These are phyloP conservation scores for Lottia gigantea DNA, from an alignment of 2,888 invertebrate species.

Conservation along the genomic window DNA sequence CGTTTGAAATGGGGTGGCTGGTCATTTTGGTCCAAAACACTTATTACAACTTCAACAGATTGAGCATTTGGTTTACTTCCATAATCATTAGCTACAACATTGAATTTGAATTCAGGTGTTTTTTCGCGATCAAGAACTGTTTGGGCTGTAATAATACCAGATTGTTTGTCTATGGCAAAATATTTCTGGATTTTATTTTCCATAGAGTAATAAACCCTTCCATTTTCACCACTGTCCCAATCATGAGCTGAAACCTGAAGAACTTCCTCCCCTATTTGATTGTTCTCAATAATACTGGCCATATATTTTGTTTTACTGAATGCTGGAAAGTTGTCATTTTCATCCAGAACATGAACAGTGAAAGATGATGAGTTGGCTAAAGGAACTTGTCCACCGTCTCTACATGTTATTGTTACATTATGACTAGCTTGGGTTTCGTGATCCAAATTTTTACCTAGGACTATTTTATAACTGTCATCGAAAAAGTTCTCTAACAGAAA, in stretches of 20 bases:
- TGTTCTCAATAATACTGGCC: conserved; percentile 53
- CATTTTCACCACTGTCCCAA: conserved; percentile 54
- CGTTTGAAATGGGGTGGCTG: conserved; percentile 84
- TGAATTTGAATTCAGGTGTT: conserved; percentile 90
- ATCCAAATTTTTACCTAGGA: conserved; percentile 50
- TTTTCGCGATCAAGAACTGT: conserved; percentile 85
- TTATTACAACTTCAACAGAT: conserved; percentile 76
- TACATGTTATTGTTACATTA: conserved; percentile 54
- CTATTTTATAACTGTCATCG: conserved; percentile 33
- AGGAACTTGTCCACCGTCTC: conserved; percentile 55
- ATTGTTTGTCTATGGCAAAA: conserved; percentile 85
- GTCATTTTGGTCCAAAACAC: conserved; percentile 94
- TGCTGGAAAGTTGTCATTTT: conserved; percentile 59
- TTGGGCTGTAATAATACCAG: conserved; percentile 86
- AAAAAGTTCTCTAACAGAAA: conserved; percentile 46
- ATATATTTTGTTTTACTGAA: conserved; percentile 46
- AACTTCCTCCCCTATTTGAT: conserved; percentile 41
- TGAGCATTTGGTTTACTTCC: conserved; percentile 80
- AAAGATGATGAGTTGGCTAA: conserved; percentile 49
- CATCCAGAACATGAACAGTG: conserved; percentile 54
- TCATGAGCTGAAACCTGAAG: conserved; percentile 77
- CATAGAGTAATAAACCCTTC: conserved; percentile 71
- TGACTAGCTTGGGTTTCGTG: conserved; percentile 50
- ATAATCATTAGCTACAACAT: conserved; percentile 85
- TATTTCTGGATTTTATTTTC: conserved; percentile 77